These are phyloP conservation scores for Myiotriccus ornatus DNA, from an alignment of 2,797 vertebrate genomes.

Conservation along the genomic window DNA sequence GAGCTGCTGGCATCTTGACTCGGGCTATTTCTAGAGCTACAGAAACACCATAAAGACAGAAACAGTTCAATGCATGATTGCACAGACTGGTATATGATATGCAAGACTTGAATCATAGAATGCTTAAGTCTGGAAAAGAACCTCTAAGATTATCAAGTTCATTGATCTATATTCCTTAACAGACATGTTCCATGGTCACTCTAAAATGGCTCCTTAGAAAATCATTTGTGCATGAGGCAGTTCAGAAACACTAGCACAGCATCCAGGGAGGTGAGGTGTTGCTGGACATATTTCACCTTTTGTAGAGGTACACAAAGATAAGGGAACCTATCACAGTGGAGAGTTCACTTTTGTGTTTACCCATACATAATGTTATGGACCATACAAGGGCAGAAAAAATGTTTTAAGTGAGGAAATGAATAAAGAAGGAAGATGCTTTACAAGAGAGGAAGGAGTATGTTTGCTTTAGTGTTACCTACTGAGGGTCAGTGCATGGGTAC, in stretches of 20 bases:
- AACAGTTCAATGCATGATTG: not conserved
- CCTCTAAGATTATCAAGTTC: not conserved
- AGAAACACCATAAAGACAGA: not conserved
- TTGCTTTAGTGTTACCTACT: not conserved
- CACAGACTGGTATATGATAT: not conserved
- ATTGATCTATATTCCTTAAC: not conserved
- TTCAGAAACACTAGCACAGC: not conserved
- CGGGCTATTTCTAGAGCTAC: not conserved
- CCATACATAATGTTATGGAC: not conserved
- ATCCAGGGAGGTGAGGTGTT: not conserved
- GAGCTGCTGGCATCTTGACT: not conserved
- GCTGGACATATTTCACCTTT: not conserved
- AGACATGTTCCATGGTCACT: not conserved
- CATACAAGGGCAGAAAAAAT: not conserved
- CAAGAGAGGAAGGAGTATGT: not conserved
- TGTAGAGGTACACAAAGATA: not conserved
- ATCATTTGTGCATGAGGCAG: not conserved
- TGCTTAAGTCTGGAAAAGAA: not conserved
- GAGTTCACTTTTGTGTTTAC: not conserved
- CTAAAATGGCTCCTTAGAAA: not conserved
- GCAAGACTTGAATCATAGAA: not conserved
- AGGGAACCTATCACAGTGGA: not conserved
- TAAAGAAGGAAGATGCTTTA: not conserved
- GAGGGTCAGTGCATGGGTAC: not conserved
- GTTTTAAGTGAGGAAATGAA: not conserved